phyloP scores from a whole-genome alignment of 2,888 invertebrate species.

The Tipula unca region DNA sequence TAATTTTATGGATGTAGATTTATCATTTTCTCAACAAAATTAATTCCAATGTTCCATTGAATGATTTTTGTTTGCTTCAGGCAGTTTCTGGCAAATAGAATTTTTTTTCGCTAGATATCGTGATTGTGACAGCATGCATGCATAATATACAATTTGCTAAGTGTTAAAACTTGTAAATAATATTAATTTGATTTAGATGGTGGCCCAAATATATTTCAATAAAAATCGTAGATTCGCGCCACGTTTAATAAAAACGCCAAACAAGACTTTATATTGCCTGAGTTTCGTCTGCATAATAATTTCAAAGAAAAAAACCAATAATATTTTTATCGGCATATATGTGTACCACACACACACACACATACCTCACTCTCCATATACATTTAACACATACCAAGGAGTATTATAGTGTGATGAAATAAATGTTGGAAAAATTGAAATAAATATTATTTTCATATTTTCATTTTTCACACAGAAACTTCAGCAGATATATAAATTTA shows the following conservation, averaged over 20 bases:
- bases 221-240: not conserved
- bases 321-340: not conserved
- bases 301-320: not conserved
- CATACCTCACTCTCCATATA: not conserved
- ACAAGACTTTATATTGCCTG: not conserved
- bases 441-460: not conserved
- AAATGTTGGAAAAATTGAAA: not conserved
- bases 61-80: not conserved
- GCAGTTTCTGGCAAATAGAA: not conserved
- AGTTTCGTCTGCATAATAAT: not conserved
- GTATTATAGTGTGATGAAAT: not conserved
- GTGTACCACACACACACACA: not conserved
- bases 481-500: not conserved
- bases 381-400: not conserved
- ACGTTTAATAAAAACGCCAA: no score
- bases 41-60: constrained; percentile 14
- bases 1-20: constrained; percentile 8
- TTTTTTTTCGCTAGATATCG: not conserved
- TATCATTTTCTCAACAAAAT: constrained; percentile 8
- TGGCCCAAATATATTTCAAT: not conserved
- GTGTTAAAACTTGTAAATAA: not conserved
- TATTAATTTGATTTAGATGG: no score
- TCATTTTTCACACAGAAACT: not conserved
- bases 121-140: not conserved
- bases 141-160: not conserved